Evolutionary conservation across 2,888 invertebrate species (phyloP).

Genomic region (Epistrophella euchroma): DNA sequence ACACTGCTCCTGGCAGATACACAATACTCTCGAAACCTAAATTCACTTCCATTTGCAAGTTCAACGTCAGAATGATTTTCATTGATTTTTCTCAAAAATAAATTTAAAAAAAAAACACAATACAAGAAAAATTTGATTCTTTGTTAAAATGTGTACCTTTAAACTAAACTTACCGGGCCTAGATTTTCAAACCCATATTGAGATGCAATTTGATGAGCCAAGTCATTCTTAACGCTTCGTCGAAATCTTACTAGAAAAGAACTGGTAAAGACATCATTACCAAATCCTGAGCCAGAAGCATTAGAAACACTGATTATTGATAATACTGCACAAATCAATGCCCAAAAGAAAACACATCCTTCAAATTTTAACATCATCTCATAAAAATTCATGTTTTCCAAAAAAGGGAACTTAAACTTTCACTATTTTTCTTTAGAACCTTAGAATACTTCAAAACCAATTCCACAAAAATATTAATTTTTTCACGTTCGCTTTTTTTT

Average conservation of each 20-base stretch:
- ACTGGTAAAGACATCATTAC: conserved; percentile 92
- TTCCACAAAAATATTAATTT: conserved; percentile 26
- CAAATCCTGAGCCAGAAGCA: conserved; percentile 68
- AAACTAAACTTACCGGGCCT: conserved; percentile 92
- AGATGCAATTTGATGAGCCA: conserved; percentile 92
- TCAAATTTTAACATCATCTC: conserved; percentile 63
- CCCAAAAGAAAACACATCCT: conserved; percentile 57
- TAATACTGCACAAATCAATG: conserved; percentile 49
- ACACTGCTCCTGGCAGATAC: conserved; percentile 42
- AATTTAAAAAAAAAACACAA: conserved; percentile 12
- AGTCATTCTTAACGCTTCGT: conserved; percentile 89
- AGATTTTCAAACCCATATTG: conserved; percentile 97
- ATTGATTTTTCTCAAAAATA: conserved; percentile 74
- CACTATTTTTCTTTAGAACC: conserved; percentile 5
- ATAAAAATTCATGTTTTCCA: conserved; percentile 32
- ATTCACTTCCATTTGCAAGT: conserved; percentile 67
- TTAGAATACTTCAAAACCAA: not conserved
- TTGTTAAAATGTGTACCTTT: not conserved
- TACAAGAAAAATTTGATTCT: not conserved
- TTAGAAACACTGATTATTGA: conserved; percentile 75
- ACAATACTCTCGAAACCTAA: conserved; percentile 48
- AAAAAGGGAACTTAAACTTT: conserved; percentile 27
- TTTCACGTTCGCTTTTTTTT: conserved; percentile 1
- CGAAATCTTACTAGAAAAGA: conserved; percentile 96
- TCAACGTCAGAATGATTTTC: conserved; percentile 61